Evolutionary conservation across 2,888 invertebrate genomes (phyloP), one percentile per base, ranked within the genome.

Genomic region (Eristalis tenax): DNA sequence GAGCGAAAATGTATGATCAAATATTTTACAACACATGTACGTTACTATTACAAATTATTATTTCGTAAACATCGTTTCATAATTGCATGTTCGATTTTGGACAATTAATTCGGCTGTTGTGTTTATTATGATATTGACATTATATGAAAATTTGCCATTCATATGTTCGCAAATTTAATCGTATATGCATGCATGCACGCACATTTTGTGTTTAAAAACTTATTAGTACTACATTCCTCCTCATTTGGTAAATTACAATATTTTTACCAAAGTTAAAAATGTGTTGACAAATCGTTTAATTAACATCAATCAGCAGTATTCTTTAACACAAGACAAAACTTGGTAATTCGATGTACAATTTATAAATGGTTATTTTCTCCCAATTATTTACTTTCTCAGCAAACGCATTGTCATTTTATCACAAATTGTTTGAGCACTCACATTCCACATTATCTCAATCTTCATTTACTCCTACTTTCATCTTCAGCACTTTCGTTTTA

Each of bases 401-500:
- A 81, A 63, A 63, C 76, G 56, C 74, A 70, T 78, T 82, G 77
- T 74, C 69, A 61, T 32, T 77, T 65, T 77, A 70, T 70, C 59
- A 40, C 77, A 74, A 65, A 82, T 61, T 85, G 64, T 77, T 69
- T 64, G 57, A 78, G 70, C 85, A 78, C 66, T 86, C 69, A 74
- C 77, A 81, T 81, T 77, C 82, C 82, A 86, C 50, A 50, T 74
- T 78, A 78, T 74, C 70, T 77, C 63, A 77, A 81, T 82, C 82
- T 86, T 82, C 57, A 75, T 70, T 79, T 65, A 77, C 75, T 50
- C 75, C 79, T 56, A 75, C 85, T 86, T 86, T 86, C 85, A 86
- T 86, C 85, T 82, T 86, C 85, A 86, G 82, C 85, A 82, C 82
- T 86, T 86, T 86, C 85, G 82, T 86, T 86, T 86, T 85, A 77